Base-by-base conservation (phyloP, 1,140 invertebrate species). In the Apocrypta bakeri region DNA sequence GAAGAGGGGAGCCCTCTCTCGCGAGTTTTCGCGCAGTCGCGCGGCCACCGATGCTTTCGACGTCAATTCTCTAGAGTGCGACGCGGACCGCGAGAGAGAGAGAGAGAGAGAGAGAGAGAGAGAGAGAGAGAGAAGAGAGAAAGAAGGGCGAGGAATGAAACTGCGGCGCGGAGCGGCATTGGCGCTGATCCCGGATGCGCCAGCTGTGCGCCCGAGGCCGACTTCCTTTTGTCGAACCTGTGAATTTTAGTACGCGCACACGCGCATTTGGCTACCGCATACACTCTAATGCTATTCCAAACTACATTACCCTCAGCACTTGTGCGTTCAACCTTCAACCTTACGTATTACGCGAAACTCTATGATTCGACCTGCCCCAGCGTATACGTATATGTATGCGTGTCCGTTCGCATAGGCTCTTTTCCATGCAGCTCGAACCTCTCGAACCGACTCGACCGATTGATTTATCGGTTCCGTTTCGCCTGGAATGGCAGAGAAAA, bases 31-130 rank as follows among this genome's bases (percentile, higher is more conserved):
- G 48, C 48, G 48, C 48, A n/a, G 48, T 7, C 48, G 48, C 48
- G 63, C 48, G 21, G 37, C 21, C 24, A 40, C 12, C 80, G 81
- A 77, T 75, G 77, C 76, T 66, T 74, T 80, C 79, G 73, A 73
- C 64, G 73, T 40, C 85, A 83, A 79, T 79, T 64, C 63, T 64
- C 24, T 25, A 12, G 29, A 27, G 66, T 29, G 29, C 25, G 24
- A 9, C 61, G 61, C 29, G 29, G n/a, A n/a, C n/a, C n/a, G n/a
- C n/a, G n/a, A n/a, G n/a, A n/a, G n/a, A n/a, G n/a, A n/a, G n/a
- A n/a, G n/a, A n/a, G n/a, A n/a, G n/a, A n/a, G n/a, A n/a, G n/a
- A n/a, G n/a, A n/a, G n/a, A n/a, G n/a, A n/a, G n/a, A n/a, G n/a
- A n/a, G n/a, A n/a, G 29, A 21, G 6, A 29, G 11, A 29, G n/a